Evolutionary conservation across 1,140 invertebrate species (phyloP).

Genomic region (Nephila pilipes): DNA sequence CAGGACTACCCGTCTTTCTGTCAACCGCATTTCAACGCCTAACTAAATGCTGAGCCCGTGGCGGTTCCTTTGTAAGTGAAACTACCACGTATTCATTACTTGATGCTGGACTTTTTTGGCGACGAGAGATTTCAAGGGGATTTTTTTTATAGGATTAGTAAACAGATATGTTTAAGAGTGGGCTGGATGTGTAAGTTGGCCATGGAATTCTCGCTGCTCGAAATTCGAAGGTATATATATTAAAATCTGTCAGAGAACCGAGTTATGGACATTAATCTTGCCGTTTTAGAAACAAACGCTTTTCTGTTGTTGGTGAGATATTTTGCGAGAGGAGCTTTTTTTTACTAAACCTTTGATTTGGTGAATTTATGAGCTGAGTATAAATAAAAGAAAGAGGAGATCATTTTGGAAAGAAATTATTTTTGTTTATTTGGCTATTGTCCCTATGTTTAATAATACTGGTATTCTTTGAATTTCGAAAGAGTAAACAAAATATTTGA

Average conservation of each 20-base stretch:
- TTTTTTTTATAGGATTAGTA: background rate
- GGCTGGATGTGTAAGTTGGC: background rate
- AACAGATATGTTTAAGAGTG: background rate
- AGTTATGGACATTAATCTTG: background rate
- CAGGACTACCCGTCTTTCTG: constrained; percentile 13
- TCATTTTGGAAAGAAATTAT: too few species aligned
- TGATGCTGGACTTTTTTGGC: constrained; percentile 9
- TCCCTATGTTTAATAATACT: too few species aligned
- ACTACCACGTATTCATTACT: constrained; percentile 12
- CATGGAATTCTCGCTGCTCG: background rate
- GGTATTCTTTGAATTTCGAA: too few species aligned
- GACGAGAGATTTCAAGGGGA: constrained; percentile 44
- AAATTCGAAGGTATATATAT: background rate
- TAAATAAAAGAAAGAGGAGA: too few species aligned
- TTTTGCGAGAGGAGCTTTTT: too few species aligned
- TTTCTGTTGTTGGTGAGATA: too few species aligned
- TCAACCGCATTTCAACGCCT: constrained; percentile 43
- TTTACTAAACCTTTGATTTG: too few species aligned
- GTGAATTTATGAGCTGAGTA: too few species aligned
- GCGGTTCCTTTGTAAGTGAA: constrained; percentile 54
- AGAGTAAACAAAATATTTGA: too few species aligned
- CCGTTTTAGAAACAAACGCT: too few species aligned
- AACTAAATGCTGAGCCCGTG: constrained; percentile 10
- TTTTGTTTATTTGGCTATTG: too few species aligned
- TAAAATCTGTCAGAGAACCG: background rate